Conservation (phyloP, 1,140 invertebrate species). For the Procambarus clarkii region DNA sequence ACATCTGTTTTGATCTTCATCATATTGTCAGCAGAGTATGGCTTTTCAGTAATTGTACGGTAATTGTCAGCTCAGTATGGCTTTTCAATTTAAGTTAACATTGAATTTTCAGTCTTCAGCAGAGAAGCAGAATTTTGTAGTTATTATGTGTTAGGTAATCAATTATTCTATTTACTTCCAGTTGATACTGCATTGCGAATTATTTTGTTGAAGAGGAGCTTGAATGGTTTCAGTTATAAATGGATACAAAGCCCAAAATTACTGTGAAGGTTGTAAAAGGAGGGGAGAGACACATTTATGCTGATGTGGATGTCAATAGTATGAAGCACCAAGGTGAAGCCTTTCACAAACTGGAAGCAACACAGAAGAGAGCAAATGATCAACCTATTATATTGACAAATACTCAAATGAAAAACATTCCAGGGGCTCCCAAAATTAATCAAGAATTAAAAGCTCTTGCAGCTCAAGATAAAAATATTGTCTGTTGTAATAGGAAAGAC, state of each 20-base stretch:
- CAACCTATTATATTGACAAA: conserved; percentile 6
- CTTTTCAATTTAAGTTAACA: too few species aligned
- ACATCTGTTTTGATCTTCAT: too few species aligned
- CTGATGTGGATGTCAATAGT: not conserved
- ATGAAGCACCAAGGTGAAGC: not conserved
- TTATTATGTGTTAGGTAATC: too few species aligned
- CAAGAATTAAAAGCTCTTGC: not conserved
- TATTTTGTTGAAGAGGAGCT: not conserved
- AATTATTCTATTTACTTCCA: too few species aligned
- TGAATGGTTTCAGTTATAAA: not conserved
- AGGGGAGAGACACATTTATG: conserved; percentile 26
- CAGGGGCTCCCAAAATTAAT: not conserved
- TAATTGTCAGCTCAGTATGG: too few species aligned
- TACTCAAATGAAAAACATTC: not conserved
- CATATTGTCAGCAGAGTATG: too few species aligned
- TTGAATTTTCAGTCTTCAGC: too few species aligned
- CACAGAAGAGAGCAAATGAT: not conserved
- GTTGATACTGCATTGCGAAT: too few species aligned
- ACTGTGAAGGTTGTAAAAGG: not conserved
- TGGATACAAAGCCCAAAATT: not conserved
- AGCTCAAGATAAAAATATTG: conserved; percentile 11
- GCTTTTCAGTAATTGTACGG: too few species aligned
- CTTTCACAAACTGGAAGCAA: not conserved
- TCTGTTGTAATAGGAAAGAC: not conserved
- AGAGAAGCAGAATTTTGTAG: too few species aligned